Percentiles rank a stretch among this genome's conserved stretches.
phyloP scores from a whole-genome alignment of 92 coral and sea anemone species.

The Phenganax subtilis region DNA sequence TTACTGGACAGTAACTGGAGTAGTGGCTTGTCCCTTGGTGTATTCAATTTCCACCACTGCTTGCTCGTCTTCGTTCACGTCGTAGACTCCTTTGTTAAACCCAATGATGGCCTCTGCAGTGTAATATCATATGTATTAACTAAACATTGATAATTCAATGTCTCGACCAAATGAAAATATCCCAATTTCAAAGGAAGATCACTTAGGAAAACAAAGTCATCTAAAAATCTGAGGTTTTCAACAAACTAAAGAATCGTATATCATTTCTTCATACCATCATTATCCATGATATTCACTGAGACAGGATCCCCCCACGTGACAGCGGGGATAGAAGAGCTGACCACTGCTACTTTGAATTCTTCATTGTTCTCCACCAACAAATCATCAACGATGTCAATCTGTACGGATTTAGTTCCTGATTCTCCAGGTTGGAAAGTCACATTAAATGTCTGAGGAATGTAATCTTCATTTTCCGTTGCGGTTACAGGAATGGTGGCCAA shows the following conservation, averaged over 20 bases:
- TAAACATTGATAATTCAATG: neutral
- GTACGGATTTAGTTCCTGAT: neutral
- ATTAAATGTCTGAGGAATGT: conserved; percentile 5
- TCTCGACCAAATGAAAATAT: neutral
- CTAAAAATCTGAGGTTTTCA: neutral
- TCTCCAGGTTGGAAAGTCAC: conserved; percentile 3
- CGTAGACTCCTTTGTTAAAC: neutral
- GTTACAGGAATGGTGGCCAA: conserved; percentile 16
- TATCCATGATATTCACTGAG: conserved; percentile 13
- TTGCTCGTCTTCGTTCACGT: conserved; percentile 6
- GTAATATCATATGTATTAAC: neutral
- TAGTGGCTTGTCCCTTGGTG: neutral
- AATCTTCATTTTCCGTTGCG: conserved; percentile 9
- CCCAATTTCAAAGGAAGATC: too few species aligned
- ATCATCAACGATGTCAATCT: conserved; percentile 6
- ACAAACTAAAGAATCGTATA: neutral
- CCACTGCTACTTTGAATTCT: conserved; percentile 9
- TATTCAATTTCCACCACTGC: conserved; percentile 9
- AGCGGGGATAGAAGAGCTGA: neutral
- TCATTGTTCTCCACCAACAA: conserved; percentile 3
- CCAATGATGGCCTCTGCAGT: neutral
- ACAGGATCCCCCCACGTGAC: conserved; percentile 15
- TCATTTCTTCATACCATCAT: neutral
- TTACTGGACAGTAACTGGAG: conserved; percentile 5
- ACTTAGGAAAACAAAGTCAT: too few species aligned